Base-by-base conservation (phyloP, 2,888 invertebrate genomes). In the Dryocosmus kuriphilus region DNA sequence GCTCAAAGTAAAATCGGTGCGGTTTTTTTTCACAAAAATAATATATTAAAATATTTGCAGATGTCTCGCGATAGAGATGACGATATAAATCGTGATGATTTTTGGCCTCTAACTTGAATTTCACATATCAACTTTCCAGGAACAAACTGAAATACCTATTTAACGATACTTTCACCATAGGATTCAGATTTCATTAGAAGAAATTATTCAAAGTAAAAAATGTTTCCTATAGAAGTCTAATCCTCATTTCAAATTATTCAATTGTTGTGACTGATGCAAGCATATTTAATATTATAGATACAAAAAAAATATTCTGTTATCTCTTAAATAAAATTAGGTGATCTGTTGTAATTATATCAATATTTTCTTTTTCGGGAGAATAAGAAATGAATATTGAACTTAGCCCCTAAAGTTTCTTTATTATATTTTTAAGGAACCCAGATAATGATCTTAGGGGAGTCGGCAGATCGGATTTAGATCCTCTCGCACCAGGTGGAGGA, bases 381-480 rank as follows among this genome's bases (percentile, higher is more conserved):
- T 19, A 35, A 2, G 11, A 35, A 35, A 35, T 35, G 3, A 35
- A 35, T 9, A 2, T 11, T 1, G 8, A 8, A 35, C 7, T 35
- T n/a, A n/a, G n/a, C n/a, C n/a, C n/a, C n/a, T n/a, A n/a, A n/a
- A n/a, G n/a, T 35, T 35, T 35, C 11, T 35, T 35, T 11, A 11
- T 63, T 9, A 11, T 71, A 0, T 71, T 71, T 30, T 71, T 30
- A 71, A 71, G 71, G 71, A 9, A 30, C 1, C 85, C 85, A 0
- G 71, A 75, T n/a, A 46, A 60, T 32, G 87, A 88, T 85, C 88
- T 87, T 27, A 30, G 82, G 74, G 81, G 82, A 84, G 92, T 96
- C 77, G 97, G 97, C 0, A 92, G 95, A 61, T 93, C 95, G 76
- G 97, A 98, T 91, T 92, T 98, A 86, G 95, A 97, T 92, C 97